These are phyloP conservation scores for Phylloscopus trochiloides DNA, from an alignment of 2,113 vertebrate species.

Conservation along the genomic window DNA sequence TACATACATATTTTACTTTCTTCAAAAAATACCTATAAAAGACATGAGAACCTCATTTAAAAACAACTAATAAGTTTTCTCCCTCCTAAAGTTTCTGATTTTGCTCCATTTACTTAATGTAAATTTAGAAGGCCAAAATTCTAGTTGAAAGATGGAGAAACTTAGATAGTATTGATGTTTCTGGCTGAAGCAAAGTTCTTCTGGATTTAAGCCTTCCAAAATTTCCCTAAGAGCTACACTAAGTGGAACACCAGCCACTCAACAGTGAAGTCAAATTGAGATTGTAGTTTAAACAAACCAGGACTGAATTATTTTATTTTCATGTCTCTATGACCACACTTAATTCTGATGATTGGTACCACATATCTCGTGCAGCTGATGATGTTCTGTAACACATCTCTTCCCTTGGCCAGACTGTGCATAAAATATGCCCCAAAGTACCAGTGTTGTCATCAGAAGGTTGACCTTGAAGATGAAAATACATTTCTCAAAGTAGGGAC, in stretches of 20 bases:
- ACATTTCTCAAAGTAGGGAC: neutral
- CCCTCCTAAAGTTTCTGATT: neutral
- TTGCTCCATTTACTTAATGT: neutral
- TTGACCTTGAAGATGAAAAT: neutral
- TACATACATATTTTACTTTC: neutral
- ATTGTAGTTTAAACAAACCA: neutral
- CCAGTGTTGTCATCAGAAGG: neutral
- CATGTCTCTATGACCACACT: neutral
- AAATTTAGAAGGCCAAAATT: neutral
- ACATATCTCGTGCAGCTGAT: neutral
- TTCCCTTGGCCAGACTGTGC: neutral
- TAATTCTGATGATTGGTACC: neutral
- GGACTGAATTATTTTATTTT: neutral
- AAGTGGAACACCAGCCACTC: neutral
- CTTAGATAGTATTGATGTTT: neutral
- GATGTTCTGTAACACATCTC: rapidly evolving
- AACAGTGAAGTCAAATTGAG: neutral
- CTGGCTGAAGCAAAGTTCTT: neutral
- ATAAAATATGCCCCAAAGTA: neutral
- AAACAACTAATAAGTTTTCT: neutral
- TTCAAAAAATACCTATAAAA: neutral
- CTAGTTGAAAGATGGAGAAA: neutral
- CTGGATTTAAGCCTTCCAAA: neutral
- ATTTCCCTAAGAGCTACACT: neutral
- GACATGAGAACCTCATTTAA: neutral